These are phyloP conservation scores for Dryococelus australis DNA, from an alignment of 2,888 invertebrate genomes.

Conservation along the genomic window DNA sequence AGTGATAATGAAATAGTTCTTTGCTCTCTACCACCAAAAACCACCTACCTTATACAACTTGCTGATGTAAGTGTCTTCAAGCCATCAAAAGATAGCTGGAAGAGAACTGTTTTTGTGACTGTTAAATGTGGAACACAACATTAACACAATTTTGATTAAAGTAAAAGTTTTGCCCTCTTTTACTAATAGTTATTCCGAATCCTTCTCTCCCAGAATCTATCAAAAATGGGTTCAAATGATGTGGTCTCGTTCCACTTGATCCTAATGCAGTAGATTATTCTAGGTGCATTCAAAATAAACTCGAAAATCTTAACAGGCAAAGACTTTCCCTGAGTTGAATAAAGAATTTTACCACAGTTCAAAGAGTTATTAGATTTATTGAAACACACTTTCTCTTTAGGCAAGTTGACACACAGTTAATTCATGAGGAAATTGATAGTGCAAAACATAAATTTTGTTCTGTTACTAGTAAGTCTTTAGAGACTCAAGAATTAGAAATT, in stretches of 20 bases:
- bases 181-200: conserved; percentile 42
- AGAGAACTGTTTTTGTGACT: conserved; percentile 47
- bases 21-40: conserved; percentile 50
- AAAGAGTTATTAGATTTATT: neutral
- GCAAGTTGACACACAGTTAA: neutral
- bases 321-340: neutral
- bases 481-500: neutral
- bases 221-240: conserved; percentile 46
- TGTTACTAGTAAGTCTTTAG: neutral
- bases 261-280: conserved; percentile 47
- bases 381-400: neutral
- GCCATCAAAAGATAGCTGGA: conserved; percentile 51
- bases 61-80: conserved; percentile 51
- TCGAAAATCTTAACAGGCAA: conserved; percentile 36
- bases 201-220: conserved; percentile 32
- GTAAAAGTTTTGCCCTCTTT: conserved; percentile 48
- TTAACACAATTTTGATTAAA: conserved; percentile 48
- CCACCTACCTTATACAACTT: conserved; percentile 51
- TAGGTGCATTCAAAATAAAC: conserved; percentile 46
- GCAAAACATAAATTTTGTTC: neutral
- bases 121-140: conserved; percentile 46
- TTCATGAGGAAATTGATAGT: conserved; percentile 19
- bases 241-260: conserved; percentile 48
- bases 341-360: neutral
- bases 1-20: conserved; percentile 49